phyloP scores from a whole-genome alignment of 2,113 vertebrate genomes.

The Xiphophorus hellerii region DNA sequence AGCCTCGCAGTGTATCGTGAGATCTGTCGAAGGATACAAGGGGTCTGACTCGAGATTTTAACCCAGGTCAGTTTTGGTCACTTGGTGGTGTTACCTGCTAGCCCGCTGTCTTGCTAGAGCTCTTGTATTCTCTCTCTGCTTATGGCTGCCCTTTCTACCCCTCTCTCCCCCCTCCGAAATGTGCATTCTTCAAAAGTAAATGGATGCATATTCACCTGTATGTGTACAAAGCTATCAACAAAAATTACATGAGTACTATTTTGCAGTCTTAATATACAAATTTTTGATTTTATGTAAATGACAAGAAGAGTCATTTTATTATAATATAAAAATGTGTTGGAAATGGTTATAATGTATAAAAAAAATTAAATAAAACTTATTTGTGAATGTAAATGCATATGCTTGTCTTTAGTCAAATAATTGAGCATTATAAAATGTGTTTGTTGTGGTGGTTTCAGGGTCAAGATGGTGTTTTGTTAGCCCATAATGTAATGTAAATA shows the following conservation, averaged over 20 bases:
- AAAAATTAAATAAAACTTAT: slow-evolving; percentile 81
- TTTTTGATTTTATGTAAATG: slow-evolving; percentile 75
- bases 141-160: slow-evolving; percentile 69
- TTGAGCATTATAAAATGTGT: too few relatives aligned
- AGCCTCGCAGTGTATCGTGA: slow-evolving; percentile 12
- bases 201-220: slow-evolving; percentile 66
- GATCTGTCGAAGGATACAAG: slow-evolving; percentile 24
- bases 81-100: slow-evolving; percentile 61
- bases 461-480: too few relatives aligned
- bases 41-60: slow-evolving; percentile 47
- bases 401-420: not conserved
- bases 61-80: slow-evolving; percentile 65
- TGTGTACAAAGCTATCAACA: slow-evolving; percentile 78
- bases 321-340: slow-evolving; percentile 79
- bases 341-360: slow-evolving; percentile 81
- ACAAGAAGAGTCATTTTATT: slow-evolving; percentile 80
- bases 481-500: not conserved
- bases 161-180: slow-evolving; percentile 11
- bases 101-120: slow-evolving; percentile 70
- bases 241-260: slow-evolving; percentile 79
- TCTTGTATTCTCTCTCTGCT: slow-evolving; percentile 68
- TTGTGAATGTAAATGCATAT: slow-evolving; percentile 73
- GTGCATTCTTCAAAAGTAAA: slow-evolving; percentile 63
- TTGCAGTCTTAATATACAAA: slow-evolving; percentile 82
- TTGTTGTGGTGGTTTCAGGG: too few relatives aligned